A percentile compares a stretch with the other conserved stretches of the same genome.
Evolutionary conservation across 2,797 vertebrate genomes (phyloP).

Genomic region (Streptopelia turtur): DNA sequence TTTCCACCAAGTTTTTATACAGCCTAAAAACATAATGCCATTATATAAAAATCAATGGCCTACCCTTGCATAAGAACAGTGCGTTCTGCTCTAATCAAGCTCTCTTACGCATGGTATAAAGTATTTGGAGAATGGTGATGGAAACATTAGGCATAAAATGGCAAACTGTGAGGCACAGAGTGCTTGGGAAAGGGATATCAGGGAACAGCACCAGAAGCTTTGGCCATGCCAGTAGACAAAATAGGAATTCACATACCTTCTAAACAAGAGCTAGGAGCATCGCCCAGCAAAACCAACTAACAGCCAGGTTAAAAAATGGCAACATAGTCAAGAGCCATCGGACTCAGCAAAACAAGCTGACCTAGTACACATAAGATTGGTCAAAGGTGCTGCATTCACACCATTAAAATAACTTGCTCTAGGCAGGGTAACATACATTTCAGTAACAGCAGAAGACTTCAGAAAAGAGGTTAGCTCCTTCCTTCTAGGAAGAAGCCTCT

Average conservation of each 20-base stretch:
- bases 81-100: neutral
- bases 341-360: accelerated
- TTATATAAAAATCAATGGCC: neutral
- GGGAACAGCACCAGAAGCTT: neutral
- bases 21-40: constrained; percentile 4
- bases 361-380: neutral
- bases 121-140: neutral
- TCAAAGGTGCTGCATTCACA: neutral
- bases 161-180: neutral
- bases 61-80: neutral
- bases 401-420: neutral
- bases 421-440: neutral
- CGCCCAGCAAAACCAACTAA: neutral
- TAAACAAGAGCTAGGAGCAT: neutral
- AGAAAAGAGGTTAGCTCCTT: neutral
- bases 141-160: neutral
- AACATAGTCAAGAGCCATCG: neutral
- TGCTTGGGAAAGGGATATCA: neutral
- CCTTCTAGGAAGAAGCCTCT: neutral
- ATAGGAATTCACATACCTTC: neutral
- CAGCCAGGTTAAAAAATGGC: neutral
- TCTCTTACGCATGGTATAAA: neutral
- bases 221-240: neutral
- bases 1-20: constrained; percentile 21
- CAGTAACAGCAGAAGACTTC: neutral